Evolutionary conservation across 2,113 vertebrate genomes (phyloP), one percentile per base, ranked within the genome.

Genomic region (Emydura subglobosa): DNA sequence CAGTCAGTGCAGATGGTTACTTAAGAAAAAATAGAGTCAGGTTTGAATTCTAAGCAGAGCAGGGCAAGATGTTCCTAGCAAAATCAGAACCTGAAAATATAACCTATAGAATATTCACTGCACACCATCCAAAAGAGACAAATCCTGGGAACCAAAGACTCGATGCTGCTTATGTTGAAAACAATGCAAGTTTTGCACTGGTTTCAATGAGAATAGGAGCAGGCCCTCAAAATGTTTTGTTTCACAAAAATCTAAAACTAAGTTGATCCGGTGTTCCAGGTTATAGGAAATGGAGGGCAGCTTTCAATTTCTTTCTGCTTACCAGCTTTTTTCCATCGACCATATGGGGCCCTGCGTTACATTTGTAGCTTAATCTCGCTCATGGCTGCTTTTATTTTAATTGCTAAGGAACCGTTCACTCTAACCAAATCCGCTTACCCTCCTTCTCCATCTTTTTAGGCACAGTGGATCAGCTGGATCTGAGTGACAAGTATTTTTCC

Each of bases 21-120:
- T 93, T 59, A 89, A 87, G 74, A 59, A 91, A 92, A 76, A 92
- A 87, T 39, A 89, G 89, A 85, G 42, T 85, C 74, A 74, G 31
- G 65, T 93, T 89, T 79, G 31, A 61, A 79, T 88, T 86, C 81
- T 83, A 74, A 51, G 10, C 55, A 0, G 0, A 94, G 59, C 79
- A 34, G 13, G 47, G 42, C n/a, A 79, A 55, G 42, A 2, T 94
- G 92, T 88, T 86, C 79, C 87, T 59, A 92, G 61, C 51, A 87
- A 80, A 44, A 55, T 6, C 54, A 88, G 31, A 91, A 34, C 22
- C 19, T 50, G 39, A 17, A 81, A 91, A 7, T 51, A 86, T 27
- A 55, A 44, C 7, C 54, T 2, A 1, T 25, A 39, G 83, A 7
- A 19, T 76, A 7, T 10, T 42, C 10, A 12, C 42, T 25, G 22